A percentile compares a stretch with the other conserved stretches of the same genome.
These are phyloP conservation scores for Danio albolineatus DNA, from an alignment of 2,797 vertebrate species.

Conservation along the genomic window DNA sequence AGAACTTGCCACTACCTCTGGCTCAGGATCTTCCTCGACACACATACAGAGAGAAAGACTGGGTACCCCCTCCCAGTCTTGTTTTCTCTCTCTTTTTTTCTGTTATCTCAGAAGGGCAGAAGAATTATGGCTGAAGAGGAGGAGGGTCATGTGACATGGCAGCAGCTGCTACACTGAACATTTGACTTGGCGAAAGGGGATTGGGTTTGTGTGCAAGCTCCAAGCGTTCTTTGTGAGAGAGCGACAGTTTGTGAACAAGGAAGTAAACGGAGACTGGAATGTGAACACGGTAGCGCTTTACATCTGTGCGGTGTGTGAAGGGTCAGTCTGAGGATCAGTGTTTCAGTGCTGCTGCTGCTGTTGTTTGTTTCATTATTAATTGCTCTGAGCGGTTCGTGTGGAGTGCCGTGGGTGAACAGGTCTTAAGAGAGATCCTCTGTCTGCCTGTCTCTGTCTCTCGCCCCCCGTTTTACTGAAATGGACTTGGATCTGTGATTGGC, in stretches of 20 bases:
- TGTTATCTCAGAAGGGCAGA: constrained; percentile 79
- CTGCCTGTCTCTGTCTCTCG: background rate
- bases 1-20: constrained; percentile 71
- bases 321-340: constrained; percentile 1
- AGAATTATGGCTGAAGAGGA: constrained; percentile 81
- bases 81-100: constrained; percentile 55
- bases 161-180: constrained; percentile 84
- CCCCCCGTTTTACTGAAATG: background rate
- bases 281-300: constrained; percentile 19
- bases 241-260: constrained; percentile 43
- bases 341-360: constrained; percentile 49
- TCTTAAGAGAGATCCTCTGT: constrained; percentile 57
- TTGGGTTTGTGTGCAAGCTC: constrained; percentile 79
- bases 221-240: constrained; percentile 74
- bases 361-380: constrained; percentile 80
- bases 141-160: constrained; percentile 72
- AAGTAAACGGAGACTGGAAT: constrained; percentile 54
- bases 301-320: constrained; percentile 51
- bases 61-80: constrained; percentile 57
- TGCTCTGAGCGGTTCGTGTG: constrained; percentile 72
- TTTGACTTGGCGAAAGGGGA: constrained; percentile 73
- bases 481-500: background rate
- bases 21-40: constrained; percentile 56
- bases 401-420: constrained; percentile 76
- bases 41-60: constrained; percentile 32